A percentile compares a stretch with the other conserved stretches of the same genome.
These are phyloP conservation scores for Australoheros scitulus DNA, from an alignment of 2,113 vertebrate genomes.

Conservation along the genomic window DNA sequence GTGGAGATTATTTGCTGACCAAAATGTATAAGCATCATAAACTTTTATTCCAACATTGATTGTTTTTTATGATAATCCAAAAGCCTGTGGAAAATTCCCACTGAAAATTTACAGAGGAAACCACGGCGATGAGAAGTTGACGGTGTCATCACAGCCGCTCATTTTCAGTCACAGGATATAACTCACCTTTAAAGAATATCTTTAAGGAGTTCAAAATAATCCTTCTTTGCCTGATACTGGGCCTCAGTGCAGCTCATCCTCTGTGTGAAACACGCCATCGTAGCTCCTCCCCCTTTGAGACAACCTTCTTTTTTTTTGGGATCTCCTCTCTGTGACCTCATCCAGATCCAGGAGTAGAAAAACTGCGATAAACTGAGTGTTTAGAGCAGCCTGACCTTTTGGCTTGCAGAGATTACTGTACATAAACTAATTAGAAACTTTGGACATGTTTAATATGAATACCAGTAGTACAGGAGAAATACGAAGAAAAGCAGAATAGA, in stretches of 20 bases:
- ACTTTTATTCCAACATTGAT: background rate
- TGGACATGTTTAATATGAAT: rapidly evolving
- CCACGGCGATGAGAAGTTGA: no score
- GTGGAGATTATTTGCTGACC: no score
- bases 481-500: background rate
- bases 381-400: background rate
- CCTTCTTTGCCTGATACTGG: background rate
- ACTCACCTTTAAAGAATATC: no score
- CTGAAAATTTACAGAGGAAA: no score
- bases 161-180: no score
- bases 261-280: background rate
- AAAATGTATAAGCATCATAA: background rate
- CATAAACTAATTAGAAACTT: background rate
- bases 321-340: rapidly evolving
- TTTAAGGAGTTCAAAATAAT: background rate
- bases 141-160: no score
- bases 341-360: background rate
- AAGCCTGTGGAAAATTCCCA: background rate
- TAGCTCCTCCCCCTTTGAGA: background rate
- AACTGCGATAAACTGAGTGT: rapidly evolving
- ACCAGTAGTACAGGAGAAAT: background rate
- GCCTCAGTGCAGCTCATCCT: background rate
- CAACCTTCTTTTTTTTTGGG: background rate
- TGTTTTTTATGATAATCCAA: background rate
- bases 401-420: background rate